A percentile compares a stretch with the other conserved stretches of the same genome.
These are phyloP conservation scores for Sanderia malayensis DNA, from an alignment of 30 jellyfish, hydroid and myxozoan genomes.

Conservation along the genomic window DNA sequence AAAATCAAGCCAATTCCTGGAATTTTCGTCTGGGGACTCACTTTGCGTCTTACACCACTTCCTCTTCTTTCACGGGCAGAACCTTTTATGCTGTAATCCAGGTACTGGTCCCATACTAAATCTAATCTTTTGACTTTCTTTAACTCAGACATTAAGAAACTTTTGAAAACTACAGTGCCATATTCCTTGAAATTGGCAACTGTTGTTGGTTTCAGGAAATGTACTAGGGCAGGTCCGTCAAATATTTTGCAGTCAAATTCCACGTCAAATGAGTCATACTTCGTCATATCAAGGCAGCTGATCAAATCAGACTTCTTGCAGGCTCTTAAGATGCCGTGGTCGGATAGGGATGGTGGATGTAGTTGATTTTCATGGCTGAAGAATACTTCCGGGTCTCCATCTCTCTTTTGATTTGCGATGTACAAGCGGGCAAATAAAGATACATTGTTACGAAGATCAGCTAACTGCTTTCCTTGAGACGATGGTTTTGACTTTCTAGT, in stretches of 20 bases:
- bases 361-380: conserved; percentile 11
- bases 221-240: conserved; percentile 21
- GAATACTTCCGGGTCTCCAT: conserved; percentile 16
- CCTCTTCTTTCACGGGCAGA: background rate
- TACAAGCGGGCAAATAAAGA: background rate
- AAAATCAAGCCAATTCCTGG: conserved; percentile 23
- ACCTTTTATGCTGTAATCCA: background rate
- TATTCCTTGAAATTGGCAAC: background rate
- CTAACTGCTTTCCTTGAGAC: background rate
- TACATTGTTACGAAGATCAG: background rate
- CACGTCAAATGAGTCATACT: background rate
- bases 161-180: background rate
- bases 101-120: conserved; percentile 10
- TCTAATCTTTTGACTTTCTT: background rate
- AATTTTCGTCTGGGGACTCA: background rate
- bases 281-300: background rate
- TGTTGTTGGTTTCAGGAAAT: background rate
- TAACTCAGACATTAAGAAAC: background rate
- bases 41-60: conserved; percentile 3
- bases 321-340: background rate
- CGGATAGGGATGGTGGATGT: conserved; percentile 26
- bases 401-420: conserved; percentile 7
- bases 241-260: background rate
- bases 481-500: background rate
- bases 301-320: conserved; percentile 1